These are phyloP conservation scores for Hyphantria cunea DNA, from an alignment of 1,140 invertebrate genomes.

Conservation along the genomic window DNA sequence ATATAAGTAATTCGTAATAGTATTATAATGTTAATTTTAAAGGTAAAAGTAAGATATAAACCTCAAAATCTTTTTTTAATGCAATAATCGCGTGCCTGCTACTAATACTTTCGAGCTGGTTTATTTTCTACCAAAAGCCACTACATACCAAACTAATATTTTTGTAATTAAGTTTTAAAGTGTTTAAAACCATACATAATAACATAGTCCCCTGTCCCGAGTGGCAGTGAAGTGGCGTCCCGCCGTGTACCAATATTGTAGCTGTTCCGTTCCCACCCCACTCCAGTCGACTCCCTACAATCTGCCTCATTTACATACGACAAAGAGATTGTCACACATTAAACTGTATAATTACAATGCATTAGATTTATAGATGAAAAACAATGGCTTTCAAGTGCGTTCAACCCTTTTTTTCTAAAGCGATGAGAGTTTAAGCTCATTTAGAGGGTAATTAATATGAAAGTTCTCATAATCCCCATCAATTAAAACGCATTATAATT, in stretches of 20 bases:
- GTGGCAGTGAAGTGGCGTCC: conserved; percentile 63
- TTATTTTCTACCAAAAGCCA: too few species aligned
- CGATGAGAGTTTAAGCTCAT: conserved; percentile 63
- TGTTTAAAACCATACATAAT: conserved; percentile 43
- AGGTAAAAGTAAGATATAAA: too few species aligned
- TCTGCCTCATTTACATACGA: conserved; percentile 72
- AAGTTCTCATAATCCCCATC: conserved; percentile 68
- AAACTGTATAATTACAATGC: conserved; percentile 74
- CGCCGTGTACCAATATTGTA: conserved; percentile 58
- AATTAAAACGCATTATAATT: conserved; percentile 60
- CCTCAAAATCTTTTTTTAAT: too few species aligned
- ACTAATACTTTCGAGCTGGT: too few species aligned
- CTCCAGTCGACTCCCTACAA: conserved; percentile 42
- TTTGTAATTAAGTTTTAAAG: conserved; percentile 15
- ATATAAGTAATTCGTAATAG: too few species aligned
- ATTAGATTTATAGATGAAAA: conserved; percentile 78
- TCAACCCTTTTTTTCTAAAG: conserved; percentile 70
- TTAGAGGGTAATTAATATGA: conserved; percentile 75
- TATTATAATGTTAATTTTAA: too few species aligned
- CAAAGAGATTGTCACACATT: conserved; percentile 77
- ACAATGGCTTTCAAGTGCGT: conserved; percentile 61
- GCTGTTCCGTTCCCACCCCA: conserved; percentile 64
- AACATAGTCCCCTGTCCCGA: conserved; percentile 42
- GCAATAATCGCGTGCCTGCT: too few species aligned
- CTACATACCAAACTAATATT: neutral